Conservation (phyloP, 2,888 invertebrate genomes). For the Schrankia costaestrigalis region DNA sequence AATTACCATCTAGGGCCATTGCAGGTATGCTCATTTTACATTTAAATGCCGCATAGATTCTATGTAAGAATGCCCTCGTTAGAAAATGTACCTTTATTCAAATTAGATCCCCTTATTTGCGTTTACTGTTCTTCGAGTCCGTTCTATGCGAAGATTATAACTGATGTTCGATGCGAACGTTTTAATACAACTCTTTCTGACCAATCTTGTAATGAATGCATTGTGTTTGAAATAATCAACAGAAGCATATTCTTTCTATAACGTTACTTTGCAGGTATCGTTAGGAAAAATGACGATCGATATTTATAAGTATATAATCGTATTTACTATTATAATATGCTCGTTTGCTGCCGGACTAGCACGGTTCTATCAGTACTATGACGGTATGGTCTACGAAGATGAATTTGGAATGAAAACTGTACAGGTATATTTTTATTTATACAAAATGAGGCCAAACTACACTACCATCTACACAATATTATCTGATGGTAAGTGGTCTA, state of each 20-base stretch:
- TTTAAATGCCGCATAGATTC: constrained; percentile 31
- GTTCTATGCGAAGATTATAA: constrained; percentile 12
- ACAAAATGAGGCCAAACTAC: no score
- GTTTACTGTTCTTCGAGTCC: constrained; percentile 24
- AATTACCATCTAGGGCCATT: constrained; percentile 84
- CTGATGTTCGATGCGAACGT: constrained; percentile 1
- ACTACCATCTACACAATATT: no score
- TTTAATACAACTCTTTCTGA: constrained; percentile 1
- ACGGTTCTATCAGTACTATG: constrained; percentile 84
- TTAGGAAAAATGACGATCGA: constrained; percentile 85
- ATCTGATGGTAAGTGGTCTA: no score
- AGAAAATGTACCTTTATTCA: constrained; percentile 34
- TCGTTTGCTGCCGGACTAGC: constrained; percentile 83
- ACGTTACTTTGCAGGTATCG: constrained; percentile 71
- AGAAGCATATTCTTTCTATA: constrained; percentile 3
- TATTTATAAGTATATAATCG: constrained; percentile 81
- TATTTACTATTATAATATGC: constrained; percentile 81
- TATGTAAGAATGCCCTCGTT: constrained; percentile 38
- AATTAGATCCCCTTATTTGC: constrained; percentile 27
- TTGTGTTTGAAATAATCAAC: constrained; percentile 8
- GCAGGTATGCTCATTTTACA: constrained; percentile 49
- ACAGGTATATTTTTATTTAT: constrained; percentile 38
- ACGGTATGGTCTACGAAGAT: constrained; percentile 81
- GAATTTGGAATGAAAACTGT: constrained; percentile 80
- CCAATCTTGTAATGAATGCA: constrained; percentile 5